Conservation (phyloP, 2,888 invertebrate genomes). For the Oxytorus armatus region DNA sequence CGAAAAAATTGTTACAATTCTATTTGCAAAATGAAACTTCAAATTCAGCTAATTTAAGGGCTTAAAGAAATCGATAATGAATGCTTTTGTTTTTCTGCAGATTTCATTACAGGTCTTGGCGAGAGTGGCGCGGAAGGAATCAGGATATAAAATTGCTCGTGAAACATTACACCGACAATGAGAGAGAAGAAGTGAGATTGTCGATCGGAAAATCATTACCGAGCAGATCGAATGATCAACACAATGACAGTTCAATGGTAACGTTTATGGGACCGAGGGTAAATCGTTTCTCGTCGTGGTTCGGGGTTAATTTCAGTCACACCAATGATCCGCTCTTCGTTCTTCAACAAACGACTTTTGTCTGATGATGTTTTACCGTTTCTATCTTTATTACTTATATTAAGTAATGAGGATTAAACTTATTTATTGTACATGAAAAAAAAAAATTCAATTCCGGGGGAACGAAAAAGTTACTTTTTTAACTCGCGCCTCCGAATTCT, state of each 20-base stretch:
- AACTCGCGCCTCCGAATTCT: not conserved
- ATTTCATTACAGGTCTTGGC: constrained; percentile 80
- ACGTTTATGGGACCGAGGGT: constrained; percentile 16
- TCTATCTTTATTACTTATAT: constrained; percentile 44
- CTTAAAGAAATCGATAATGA: too few relatives aligned
- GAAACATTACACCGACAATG: constrained; percentile 67
- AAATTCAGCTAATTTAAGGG: too few relatives aligned
- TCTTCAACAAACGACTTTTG: constrained; percentile 58
- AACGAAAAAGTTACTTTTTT: constrained; percentile 7
- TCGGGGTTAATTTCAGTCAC: constrained; percentile 62
- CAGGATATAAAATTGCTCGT: constrained; percentile 77
- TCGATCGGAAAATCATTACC: constrained; percentile 23
- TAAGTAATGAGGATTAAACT: constrained; percentile 47
- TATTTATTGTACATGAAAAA: not conserved
- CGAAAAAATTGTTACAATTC: too few relatives aligned
- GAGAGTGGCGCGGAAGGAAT: constrained; percentile 78
- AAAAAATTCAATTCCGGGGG: not conserved
- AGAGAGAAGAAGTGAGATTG: constrained; percentile 25
- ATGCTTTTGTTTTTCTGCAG: constrained; percentile 67
- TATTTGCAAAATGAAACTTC: not conserved
- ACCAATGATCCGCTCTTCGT: constrained; percentile 67
- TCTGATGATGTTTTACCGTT: constrained; percentile 15
- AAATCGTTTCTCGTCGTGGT: constrained; percentile 66
- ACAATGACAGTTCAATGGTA: constrained; percentile 28
- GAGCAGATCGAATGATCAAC: constrained; percentile 43